phyloP scores from a whole-genome alignment of 1,140 invertebrate genomes.

The Proctacanthus coquilletti region DNA sequence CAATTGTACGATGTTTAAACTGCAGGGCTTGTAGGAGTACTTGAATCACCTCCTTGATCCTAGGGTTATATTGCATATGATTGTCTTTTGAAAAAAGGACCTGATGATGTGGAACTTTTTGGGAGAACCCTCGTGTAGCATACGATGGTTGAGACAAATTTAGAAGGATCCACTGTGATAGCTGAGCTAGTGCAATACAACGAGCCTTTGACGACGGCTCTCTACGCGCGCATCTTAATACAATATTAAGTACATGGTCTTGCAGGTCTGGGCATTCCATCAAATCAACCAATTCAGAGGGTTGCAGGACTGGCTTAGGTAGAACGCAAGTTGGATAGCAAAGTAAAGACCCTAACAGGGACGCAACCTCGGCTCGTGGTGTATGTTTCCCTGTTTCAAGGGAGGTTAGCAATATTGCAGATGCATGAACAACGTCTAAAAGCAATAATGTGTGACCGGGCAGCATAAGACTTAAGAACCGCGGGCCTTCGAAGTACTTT shows the following conservation, averaged over 20 bases:
- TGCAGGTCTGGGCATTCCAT: conserved; percentile 36
- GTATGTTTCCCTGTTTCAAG: conserved; percentile 55
- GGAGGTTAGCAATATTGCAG: conserved; percentile 68
- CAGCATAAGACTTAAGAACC: conserved; percentile 73
- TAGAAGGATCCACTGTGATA: conserved; percentile 72
- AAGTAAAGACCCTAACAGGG: conserved; percentile 72
- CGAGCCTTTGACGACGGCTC: conserved; percentile 80
- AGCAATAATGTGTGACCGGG: conserved; percentile 77
- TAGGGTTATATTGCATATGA: conserved; percentile 39
- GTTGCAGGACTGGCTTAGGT: conserved; percentile 68
- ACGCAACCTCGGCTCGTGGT: conserved; percentile 80
- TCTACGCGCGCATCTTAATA: conserved; percentile 68
- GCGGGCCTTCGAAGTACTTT: conserved; percentile 53
- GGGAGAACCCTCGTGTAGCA: neutral
- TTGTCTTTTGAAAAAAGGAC: too few relatives aligned
- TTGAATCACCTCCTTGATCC: conserved; percentile 67
- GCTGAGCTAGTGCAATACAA: conserved; percentile 74
- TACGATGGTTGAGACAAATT: conserved; percentile 47
- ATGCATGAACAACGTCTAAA: conserved; percentile 80
- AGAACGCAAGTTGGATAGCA: conserved; percentile 62
- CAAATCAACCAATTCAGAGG: conserved; percentile 44
- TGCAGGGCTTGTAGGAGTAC: conserved; percentile 78
- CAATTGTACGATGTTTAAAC: conserved; percentile 31
- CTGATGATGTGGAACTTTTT: conserved; percentile 2
- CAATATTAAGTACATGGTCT: conserved; percentile 76